Conservation (phyloP, 1,140 invertebrate genomes). For the Bombus terrestris region DNA sequence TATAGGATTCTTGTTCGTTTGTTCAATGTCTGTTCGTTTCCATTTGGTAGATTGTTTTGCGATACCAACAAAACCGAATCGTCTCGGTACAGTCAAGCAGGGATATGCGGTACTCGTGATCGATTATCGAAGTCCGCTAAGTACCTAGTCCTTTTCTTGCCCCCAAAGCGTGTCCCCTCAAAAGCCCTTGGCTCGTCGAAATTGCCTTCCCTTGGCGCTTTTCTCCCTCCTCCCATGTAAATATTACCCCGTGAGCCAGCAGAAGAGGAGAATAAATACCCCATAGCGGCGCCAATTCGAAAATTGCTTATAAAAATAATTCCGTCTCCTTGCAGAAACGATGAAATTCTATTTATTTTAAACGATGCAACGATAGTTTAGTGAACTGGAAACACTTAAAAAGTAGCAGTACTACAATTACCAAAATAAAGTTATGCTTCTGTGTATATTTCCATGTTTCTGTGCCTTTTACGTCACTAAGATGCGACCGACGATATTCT, state of each 20-base stretch:
- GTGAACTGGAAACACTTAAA: neutral
- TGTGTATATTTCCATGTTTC: neutral
- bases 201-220: constrained; percentile 16
- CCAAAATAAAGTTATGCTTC: neutral
- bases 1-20: constrained; percentile 1
- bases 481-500: too few species aligned
- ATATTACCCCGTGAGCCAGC: constrained; percentile 15
- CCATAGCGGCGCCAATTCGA: neutral
- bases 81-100: neutral
- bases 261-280: constrained; percentile 35
- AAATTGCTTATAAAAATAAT: constrained; percentile 9
- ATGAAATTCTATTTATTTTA: neutral
- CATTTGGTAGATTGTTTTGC: constrained; percentile 14
- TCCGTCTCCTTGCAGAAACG: neutral
- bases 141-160: constrained; percentile 39
- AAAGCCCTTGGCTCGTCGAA: constrained; percentile 24
- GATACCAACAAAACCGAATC: neutral
- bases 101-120: constrained; percentile 41
- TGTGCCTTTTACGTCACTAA: neutral
- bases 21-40: neutral
- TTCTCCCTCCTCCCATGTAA: constrained; percentile 17
- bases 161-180: constrained; percentile 1
- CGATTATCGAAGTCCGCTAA: constrained; percentile 59
- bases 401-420: too few species aligned
- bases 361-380: too few species aligned